These are phyloP conservation scores for Schizothorax lantsangensis DNA, from an alignment of 2,797 vertebrate genomes.

Conservation along the genomic window DNA sequence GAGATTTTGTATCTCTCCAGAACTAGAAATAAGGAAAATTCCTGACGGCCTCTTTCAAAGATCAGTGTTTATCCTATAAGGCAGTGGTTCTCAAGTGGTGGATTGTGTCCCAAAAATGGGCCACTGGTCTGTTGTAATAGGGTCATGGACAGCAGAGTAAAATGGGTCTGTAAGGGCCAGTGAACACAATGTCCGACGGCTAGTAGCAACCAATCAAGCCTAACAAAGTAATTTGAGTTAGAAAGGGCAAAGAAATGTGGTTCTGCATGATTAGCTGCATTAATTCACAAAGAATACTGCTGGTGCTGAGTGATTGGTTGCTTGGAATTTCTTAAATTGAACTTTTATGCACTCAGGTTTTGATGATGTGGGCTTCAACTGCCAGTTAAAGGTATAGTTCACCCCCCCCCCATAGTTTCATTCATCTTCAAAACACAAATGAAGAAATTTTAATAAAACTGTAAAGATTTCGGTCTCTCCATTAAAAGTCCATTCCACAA, in stretches of 20 bases:
- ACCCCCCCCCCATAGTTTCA: neutral
- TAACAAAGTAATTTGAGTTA: conserved; percentile 1
- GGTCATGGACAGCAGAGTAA: neutral
- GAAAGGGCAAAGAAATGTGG: conserved; percentile 9
- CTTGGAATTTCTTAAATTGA: neutral
- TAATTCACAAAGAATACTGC: neutral
- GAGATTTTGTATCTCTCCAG: conserved; percentile 31
- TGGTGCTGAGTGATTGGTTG: neutral
- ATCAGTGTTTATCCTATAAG: neutral
- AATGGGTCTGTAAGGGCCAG: neutral
- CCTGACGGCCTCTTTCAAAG: neutral
- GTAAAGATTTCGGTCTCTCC: neutral
- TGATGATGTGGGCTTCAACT: neutral
- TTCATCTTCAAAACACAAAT: conserved; percentile 3
- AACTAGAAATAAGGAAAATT: neutral
- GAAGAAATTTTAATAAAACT: neutral
- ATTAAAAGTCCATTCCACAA: neutral
- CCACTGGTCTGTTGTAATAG: neutral
- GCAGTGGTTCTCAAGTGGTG: neutral
- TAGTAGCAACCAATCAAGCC: conserved; percentile 3
- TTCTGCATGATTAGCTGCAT: conserved; percentile 1
- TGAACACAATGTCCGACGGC: neutral
- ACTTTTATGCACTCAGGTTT: neutral
- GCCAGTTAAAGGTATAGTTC: neutral
- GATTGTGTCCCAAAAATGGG: neutral